Evolutionary conservation across 1,140 invertebrate genomes (phyloP), one percentile per base, ranked within the genome.

Genomic region (Apolygus lucorum): DNA sequence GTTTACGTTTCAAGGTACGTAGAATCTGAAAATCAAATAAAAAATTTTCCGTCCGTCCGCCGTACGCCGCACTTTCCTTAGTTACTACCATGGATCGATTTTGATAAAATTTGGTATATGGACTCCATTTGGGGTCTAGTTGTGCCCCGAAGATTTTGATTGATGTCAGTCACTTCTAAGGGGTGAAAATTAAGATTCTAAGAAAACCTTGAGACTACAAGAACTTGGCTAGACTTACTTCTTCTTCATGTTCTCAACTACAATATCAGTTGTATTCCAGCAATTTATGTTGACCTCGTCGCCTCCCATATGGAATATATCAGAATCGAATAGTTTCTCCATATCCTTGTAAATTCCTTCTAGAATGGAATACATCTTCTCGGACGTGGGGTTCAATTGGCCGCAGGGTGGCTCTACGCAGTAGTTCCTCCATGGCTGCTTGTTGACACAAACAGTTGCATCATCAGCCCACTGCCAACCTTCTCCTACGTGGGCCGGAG

Each of bases 331-430:
- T 42, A 83, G 76, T 2, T 84, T 78, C 8, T 85, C 78, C 85
- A 90, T 88, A 63, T 90, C 88, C 0, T 74, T 75, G 73, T 88
- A 90, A 64, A 90, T 86, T 71, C 87, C 85, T 75, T 86, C 83
- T 2, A 94, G 78, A 22, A 89, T 81, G 52, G 90, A 82, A 73
- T 93, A 95, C 63, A 93, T 81, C 49, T 83, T 82, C 1, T 88
- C 84, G 72, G 85, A 88, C 0, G 86, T 87, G 0, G 90, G 90
- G 79, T 94, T 90, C 1, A 94, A 79, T 77, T 93, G 91, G 0
- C 92, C 92, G 74, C 91, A 94, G 0, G 92, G 92, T 2, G 92
- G 91, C 74, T 93, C 91, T 14, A 91, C 90, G 73, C 91, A 93
- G 75, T 84, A 92, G 0, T 78, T 75, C 14, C 78, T 75, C 92